phyloP scores from a whole-genome alignment of 2,888 invertebrate species.

The Sarcophaga rosellei region DNA sequence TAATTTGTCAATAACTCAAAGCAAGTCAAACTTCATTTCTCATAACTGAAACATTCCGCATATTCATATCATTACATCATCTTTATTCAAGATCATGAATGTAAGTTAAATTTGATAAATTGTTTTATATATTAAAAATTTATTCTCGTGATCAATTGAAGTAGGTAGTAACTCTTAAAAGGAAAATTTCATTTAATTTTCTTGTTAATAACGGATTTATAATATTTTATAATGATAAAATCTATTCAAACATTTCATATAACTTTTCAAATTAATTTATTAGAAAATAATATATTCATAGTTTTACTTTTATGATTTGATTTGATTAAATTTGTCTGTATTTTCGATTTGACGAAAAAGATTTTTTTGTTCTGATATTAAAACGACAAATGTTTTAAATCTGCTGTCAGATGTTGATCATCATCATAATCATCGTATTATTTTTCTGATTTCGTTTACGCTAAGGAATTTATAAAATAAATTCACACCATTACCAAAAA shows the following conservation, averaged over 20 bases:
- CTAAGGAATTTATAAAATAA: slow-evolving; percentile 23
- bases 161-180: no score
- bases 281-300: neutral
- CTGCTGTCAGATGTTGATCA: slow-evolving; percentile 50
- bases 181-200: no score
- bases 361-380: slow-evolving; percentile 18
- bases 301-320: slow-evolving; percentile 21
- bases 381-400: slow-evolving; percentile 60
- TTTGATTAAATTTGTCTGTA: neutral
- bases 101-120: slow-evolving; percentile 9
- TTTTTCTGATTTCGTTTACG: slow-evolving; percentile 8
- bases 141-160: no score
- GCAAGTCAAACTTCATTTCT: neutral
- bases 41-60: no score
- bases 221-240: no score
- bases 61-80: neutral
- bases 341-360: neutral
- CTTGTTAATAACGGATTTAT: no score
- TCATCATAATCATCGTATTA: slow-evolving; percentile 14
- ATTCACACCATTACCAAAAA: slow-evolving; percentile 14
- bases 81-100: neutral
- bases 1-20: neutral
- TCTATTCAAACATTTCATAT: neutral
- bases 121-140: neutral
- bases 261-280: slow-evolving; percentile 2